Evolutionary conservation across 2,113 vertebrate genomes (phyloP), one percentile per base, ranked within the genome.

Genomic region (Meleagris gallopavo): DNA sequence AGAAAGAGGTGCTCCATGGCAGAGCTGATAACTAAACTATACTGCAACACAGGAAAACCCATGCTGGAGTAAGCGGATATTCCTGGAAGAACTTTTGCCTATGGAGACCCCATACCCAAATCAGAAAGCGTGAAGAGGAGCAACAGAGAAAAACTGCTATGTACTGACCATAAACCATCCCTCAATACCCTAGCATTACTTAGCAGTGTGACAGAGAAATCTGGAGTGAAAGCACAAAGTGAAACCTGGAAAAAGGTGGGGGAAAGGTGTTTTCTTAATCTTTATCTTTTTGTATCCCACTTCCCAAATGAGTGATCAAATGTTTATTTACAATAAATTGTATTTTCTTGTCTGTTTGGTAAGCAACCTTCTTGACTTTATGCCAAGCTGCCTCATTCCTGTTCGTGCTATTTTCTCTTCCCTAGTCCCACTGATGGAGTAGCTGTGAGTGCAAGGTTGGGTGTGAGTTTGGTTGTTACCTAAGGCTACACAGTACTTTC

Each of bases 61-160:
- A 0, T 0, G 1, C 17, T 9, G 30, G 12, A 76, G 46, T 29
- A n/a, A n/a, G n/a, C 15, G 13, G 17, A 32, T 50, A 50, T 40
- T 72, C 34, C 48, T 50, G n/a, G 36, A 71, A 41, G 34, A 71
- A 60, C 36, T 60, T 38, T 60, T 30, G 17, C 18, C 22, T 14
- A 6, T 7, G 20, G 36, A 22, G 5, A 48, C 5, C 19, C 40
- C 16, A 19, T 50, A 27, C 58, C 1, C 2, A 0, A 58, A 43
- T 45, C 24, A 78, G 30, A 43, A 48, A 5, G 22, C 32, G 40
- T 0, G 0, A 48, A 24, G 12, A 70, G 30, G 24, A 58, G 73
- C 72, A 38, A 41, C 65, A 72, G 58, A 13, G 41, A 50, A 20
- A 32, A 55, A 62, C 6, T 0, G 0, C 15, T 34, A 19, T 7